These are phyloP conservation scores for Forbesichthys agassizii DNA, from an alignment of 2,113 vertebrate species.

Conservation along the genomic window DNA sequence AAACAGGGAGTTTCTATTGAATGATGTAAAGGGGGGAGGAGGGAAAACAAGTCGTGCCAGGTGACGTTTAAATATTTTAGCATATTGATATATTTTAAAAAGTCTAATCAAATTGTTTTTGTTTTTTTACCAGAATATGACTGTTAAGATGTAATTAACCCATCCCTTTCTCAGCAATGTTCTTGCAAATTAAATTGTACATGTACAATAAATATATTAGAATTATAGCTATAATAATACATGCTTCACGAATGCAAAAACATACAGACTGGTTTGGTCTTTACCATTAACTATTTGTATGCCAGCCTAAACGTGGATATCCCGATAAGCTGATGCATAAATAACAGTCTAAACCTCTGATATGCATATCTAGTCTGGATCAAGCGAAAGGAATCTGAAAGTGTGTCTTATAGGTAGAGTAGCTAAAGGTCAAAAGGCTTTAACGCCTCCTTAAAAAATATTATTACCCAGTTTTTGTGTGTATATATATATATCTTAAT, in stretches of 20 bases:
- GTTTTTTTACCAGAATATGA: slow-evolving; percentile 12
- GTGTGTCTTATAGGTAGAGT: background rate
- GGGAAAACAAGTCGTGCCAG: slow-evolving; percentile 56
- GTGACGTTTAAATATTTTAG: slow-evolving; percentile 61
- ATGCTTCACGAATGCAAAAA: too few relatives aligned
- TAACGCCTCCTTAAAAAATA: background rate
- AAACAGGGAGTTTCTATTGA: slow-evolving; percentile 77
- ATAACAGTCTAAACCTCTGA: slow-evolving; percentile 19
- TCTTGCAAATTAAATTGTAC: too few relatives aligned
- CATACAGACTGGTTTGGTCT: too few relatives aligned
- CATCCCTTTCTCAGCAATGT: too few relatives aligned
- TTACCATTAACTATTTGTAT: too few relatives aligned
- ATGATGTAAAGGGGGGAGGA: slow-evolving; percentile 44
- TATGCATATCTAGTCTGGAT: slow-evolving; percentile 48
- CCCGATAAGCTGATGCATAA: too few relatives aligned
- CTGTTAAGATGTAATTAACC: background rate
- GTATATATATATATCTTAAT: too few relatives aligned
- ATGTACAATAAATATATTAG: too few relatives aligned
- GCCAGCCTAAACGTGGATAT: slow-evolving; percentile 50
- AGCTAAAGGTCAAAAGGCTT: background rate
- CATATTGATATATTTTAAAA: slow-evolving; percentile 5
- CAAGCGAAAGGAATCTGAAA: slow-evolving; percentile 2
- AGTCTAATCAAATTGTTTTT: background rate
- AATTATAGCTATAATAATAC: too few relatives aligned
- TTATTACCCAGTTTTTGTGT: too few relatives aligned